phyloP scores from a whole-genome alignment of 1,140 invertebrate genomes.

The Drosophila sp. region DNA sequence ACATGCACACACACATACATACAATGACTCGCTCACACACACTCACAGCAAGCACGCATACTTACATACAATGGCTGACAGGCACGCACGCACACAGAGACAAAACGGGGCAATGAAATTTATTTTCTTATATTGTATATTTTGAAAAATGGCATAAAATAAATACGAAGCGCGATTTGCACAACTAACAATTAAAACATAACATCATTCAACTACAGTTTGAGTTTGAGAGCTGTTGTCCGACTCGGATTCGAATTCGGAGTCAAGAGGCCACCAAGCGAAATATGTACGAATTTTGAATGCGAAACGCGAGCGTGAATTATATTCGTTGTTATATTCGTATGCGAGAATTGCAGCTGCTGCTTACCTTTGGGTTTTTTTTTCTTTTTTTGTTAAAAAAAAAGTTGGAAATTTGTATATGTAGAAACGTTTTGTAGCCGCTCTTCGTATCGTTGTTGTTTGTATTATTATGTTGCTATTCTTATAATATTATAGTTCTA shows the following conservation, averaged over 20 bases:
- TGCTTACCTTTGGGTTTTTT: conserved; percentile 45
- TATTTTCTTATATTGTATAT: conserved; percentile 68
- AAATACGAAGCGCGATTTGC: conserved; percentile 35
- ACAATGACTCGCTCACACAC: conserved; percentile 32
- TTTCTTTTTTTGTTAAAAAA: conserved; percentile 29
- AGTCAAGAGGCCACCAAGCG: conserved; percentile 29
- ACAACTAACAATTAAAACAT: conserved; percentile 49
- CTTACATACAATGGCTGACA: conserved; percentile 22
- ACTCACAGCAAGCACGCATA: conserved; percentile 27
- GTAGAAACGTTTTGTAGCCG: conserved; percentile 23
- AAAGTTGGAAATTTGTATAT: conserved; percentile 2
- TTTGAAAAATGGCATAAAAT: conserved; percentile 40
- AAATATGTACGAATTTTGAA: conserved; percentile 37
- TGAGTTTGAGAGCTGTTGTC: conserved; percentile 36
- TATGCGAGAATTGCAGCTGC: conserved; percentile 41
- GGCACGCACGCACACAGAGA: conserved; percentile 35
- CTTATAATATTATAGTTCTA: conserved; percentile 34
- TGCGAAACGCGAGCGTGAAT: conserved; percentile 56
- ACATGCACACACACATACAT: conserved; percentile 31
- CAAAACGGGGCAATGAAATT: conserved; percentile 71
- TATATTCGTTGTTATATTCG: conserved; percentile 26
- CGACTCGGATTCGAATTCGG: conserved; percentile 11
- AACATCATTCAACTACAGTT: conserved; percentile 44
- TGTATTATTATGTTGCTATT: conserved; percentile 38
- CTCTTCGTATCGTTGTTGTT: conserved; percentile 11